Evolutionary conservation across 2,113 vertebrate species (phyloP).

Genomic region (Pavo muticus): DNA sequence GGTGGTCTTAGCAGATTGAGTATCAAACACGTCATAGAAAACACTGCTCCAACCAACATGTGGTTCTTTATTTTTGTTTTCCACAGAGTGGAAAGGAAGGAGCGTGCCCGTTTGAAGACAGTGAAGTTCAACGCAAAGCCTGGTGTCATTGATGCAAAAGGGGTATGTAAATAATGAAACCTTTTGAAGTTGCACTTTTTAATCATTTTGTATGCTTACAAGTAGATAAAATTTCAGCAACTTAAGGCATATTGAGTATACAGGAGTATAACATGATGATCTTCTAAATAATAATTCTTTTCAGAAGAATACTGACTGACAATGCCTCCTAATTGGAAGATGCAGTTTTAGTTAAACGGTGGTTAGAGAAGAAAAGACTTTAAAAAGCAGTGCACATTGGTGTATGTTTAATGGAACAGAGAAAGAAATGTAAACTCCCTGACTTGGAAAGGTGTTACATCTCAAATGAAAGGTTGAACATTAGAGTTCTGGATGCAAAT

Average conservation of each 20-base stretch:
- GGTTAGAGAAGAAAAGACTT: background rate
- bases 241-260: background rate
- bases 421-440: background rate
- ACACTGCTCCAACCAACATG: background rate
- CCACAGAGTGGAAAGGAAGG: constrained; percentile 94
- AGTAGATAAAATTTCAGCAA: background rate
- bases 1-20: background rate
- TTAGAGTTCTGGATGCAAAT: background rate
- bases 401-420: background rate
- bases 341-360: background rate
- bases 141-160: constrained; percentile 93
- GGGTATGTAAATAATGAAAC: constrained; percentile 83
- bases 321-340: background rate
- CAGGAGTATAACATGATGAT: background rate
- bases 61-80: constrained; percentile 42
- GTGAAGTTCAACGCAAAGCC: constrained; percentile 97
- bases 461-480: background rate
- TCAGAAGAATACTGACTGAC: background rate
- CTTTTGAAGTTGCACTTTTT: background rate
- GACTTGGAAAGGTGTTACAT: background rate
- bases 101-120: constrained; percentile 94
- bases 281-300: background rate
- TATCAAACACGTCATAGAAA: accelerated
- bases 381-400: background rate
- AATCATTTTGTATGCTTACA: background rate